These are phyloP conservation scores for Thelaira solivaga DNA, from an alignment of 2,888 invertebrate species.

Conservation along the genomic window DNA sequence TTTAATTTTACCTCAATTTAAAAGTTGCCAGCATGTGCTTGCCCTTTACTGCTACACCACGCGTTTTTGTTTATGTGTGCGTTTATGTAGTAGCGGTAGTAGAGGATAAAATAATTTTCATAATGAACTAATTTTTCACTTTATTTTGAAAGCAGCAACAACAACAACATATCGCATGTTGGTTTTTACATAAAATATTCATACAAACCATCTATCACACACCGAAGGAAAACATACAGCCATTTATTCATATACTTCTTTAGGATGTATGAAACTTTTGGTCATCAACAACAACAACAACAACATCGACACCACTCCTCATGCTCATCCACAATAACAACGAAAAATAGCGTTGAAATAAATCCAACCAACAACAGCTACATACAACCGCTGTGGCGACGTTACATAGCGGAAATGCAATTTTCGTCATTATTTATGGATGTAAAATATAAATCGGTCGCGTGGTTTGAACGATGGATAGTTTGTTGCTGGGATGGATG, in stretches of 20 bases:
- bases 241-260: too few species aligned
- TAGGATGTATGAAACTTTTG: background rate
- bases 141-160: too few species aligned
- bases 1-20: too few species aligned
- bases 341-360: background rate
- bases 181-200: background rate
- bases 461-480: constrained; percentile 64
- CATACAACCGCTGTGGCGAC: constrained; percentile 13
- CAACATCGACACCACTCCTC: constrained; percentile 7
- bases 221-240: background rate
- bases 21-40: too few species aligned
- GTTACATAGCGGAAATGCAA: constrained; percentile 73
- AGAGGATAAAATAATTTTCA: too few species aligned
- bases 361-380: background rate
- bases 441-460: constrained; percentile 66
- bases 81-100: too few species aligned
- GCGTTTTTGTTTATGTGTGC: too few species aligned
- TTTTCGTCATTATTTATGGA: constrained; percentile 76
- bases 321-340: background rate
- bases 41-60: too few species aligned
- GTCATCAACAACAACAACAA: constrained; percentile 8
- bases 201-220: constrained; percentile 34
- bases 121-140: too few species aligned
- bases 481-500: constrained; percentile 63
- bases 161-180: too few species aligned